Conservation (phyloP, 2,888 invertebrate genomes). For the Ormyrus pomaceus region DNA sequence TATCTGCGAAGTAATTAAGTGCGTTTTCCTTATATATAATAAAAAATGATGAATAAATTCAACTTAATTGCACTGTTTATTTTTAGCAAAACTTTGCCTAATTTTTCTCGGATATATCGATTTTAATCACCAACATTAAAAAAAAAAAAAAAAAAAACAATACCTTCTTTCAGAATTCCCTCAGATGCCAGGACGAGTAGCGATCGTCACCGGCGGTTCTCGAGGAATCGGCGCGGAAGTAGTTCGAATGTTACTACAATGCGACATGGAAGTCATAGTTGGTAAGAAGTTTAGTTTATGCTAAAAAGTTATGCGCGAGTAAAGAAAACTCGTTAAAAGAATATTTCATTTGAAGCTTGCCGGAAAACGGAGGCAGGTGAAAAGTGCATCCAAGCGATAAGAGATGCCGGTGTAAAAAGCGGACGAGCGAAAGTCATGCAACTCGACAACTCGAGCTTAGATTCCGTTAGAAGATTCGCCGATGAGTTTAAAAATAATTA, state of each 20-base stretch:
- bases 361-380: slow-evolving; percentile 75
- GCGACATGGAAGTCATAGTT: slow-evolving; percentile 86
- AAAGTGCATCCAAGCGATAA: slow-evolving; percentile 74
- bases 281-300: slow-evolving; percentile 75
- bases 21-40: no score
- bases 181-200: slow-evolving; percentile 82
- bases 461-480: slow-evolving; percentile 87
- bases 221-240: slow-evolving; percentile 90
- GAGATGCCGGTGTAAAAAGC: slow-evolving; percentile 77
- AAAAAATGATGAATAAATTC: no score
- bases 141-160: background rate
- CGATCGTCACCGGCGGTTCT: slow-evolving; percentile 91
- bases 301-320: no score
- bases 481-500: slow-evolving; percentile 80
- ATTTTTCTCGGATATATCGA: no score
- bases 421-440: slow-evolving; percentile 82
- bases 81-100: no score
- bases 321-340: no score
- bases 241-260: slow-evolving; percentile 84
- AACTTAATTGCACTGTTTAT: no score
- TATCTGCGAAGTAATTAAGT: no score
- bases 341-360: slow-evolving; percentile 79
- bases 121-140: background rate
- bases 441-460: slow-evolving; percentile 86
- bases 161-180: slow-evolving; percentile 77